A percentile compares a stretch with the other conserved stretches of the same genome.
phyloP scores from a whole-genome alignment of 2,113 vertebrate species.

The Bettongia penicillata region DNA sequence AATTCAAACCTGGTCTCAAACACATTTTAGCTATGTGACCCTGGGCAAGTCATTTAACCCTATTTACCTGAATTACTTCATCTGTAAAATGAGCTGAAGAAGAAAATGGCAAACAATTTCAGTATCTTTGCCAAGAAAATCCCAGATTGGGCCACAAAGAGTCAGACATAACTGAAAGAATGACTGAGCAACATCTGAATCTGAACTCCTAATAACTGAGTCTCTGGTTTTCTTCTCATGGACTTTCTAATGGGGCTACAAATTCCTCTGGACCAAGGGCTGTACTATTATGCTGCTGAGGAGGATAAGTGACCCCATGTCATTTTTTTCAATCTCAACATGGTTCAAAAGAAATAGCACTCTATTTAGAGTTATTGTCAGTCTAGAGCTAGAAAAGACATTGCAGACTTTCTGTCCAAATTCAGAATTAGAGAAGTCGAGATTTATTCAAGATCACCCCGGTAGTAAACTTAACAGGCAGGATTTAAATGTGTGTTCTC shows the following conservation, averaged over 20 bases:
- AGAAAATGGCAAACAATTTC: not conserved
- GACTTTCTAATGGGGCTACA: too few species aligned
- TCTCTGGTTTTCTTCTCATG: not conserved
- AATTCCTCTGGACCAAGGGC: not conserved
- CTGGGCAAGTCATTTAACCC: too few species aligned
- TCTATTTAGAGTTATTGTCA: not conserved
- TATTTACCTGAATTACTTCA: too few species aligned
- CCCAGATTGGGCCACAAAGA: not conserved
- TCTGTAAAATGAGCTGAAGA: too few species aligned
- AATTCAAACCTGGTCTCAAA: not conserved
- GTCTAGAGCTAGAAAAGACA: not conserved
- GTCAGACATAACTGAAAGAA: not conserved
- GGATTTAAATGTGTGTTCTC: not conserved
- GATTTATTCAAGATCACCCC: not conserved
- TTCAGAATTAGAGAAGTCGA: not conserved
- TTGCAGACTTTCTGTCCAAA: not conserved
- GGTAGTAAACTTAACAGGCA: not conserved
- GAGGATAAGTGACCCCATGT: not conserved
- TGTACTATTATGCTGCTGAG: not conserved
- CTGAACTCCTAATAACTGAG: too few species aligned
- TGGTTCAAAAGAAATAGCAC: not conserved
- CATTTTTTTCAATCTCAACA: not conserved
- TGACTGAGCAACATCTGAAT: not conserved
- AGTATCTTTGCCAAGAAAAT: not conserved
- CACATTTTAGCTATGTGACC: too few species aligned